Conservation (phyloP, 1,140 invertebrate genomes). For the Temnothorax longispinosus region DNA sequence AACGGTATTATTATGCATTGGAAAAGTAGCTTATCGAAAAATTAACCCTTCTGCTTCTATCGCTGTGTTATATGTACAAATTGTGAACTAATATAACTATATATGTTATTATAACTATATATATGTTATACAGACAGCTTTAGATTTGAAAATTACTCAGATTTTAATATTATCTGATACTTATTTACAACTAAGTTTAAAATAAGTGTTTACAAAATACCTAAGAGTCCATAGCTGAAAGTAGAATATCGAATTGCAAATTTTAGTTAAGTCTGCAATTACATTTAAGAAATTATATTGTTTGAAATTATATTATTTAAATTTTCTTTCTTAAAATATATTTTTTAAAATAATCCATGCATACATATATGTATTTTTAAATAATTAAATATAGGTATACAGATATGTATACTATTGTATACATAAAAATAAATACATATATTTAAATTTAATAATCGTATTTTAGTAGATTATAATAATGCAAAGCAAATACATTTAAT, state of each 20-base stretch:
- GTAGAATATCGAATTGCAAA: background rate
- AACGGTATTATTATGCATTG: conserved; percentile 2
- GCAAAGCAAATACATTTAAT: background rate
- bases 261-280: background rate
- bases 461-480: background rate
- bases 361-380: background rate
- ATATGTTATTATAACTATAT: no score
- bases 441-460: background rate
- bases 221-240: background rate
- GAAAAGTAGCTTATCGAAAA: background rate
- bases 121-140: background rate
- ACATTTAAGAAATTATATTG: background rate
- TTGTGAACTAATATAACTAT: background rate
- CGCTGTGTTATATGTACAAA: background rate
- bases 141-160: background rate
- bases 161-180: background rate
- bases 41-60: background rate
- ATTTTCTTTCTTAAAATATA: background rate
- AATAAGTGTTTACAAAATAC: background rate
- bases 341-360: no score
- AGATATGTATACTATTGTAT: background rate
- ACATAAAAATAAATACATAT: background rate
- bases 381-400: background rate
- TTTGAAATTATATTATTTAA: background rate
- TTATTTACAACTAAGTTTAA: background rate